Base-by-base conservation (phyloP, 1,140 invertebrate species). In the Listronotus bonariensis region DNA sequence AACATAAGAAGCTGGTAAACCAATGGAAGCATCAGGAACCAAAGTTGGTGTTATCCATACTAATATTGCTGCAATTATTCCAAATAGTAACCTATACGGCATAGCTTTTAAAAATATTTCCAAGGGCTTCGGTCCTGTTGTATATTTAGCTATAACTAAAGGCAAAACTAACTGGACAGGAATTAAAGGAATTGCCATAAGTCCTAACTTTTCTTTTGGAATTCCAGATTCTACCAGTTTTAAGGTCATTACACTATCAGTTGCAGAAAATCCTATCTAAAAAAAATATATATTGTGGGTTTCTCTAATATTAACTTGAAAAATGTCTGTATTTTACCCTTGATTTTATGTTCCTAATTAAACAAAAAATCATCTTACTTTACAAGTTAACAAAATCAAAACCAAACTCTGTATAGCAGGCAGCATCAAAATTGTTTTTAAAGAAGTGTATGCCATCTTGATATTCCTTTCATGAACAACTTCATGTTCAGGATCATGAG, bases 221-320 rank as follows among this genome's bases (percentile, higher is more conserved):
- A 99, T 91, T 26, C 98, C 97, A 49, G 88, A 88, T 80, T 99
- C 97, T 7, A 98, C 90, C 17, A 99, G 80, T 82, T 99, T 99
- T 51, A 99, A 83, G 32, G 91, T 90, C 15, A 96, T 96, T 0
- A 98, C 92, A 31, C 92, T 88, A 83, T 99, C 98, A 67, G 92
- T 89, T n/a, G 96, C 93, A 54, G 94, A 90, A 83, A 99, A 99
- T 14, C 94, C 95, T 69, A 98, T 88, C 93, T 96, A 74, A 71
- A 82, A 82, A 59, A 20, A 17, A 52, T n/a, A 36, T 11, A 4
- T 26, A 26, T 26, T 26, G 5, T 26, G 20, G 5, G 20, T 26
- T 26, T 26, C 1, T 5, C 20, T 26, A 5, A 26, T 26, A 5
- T 3, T 26, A 26, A 26, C 20, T 26, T 3, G 20, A 26, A 26